Evolutionary conservation across 2,888 invertebrate species (phyloP).

Genomic region (Tenthredo amoena): DNA sequence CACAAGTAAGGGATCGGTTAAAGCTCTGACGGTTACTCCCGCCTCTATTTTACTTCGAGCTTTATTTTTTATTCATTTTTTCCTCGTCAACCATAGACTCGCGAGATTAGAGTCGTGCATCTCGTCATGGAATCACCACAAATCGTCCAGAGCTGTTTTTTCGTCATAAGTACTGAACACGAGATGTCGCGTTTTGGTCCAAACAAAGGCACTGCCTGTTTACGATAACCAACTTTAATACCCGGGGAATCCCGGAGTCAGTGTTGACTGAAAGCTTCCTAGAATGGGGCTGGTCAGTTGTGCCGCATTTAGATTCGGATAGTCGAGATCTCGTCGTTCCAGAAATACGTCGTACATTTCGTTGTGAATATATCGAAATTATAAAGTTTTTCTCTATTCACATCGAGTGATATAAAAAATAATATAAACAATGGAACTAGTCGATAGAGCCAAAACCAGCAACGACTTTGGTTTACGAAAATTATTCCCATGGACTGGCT

Average conservation of each 20-base stretch:
- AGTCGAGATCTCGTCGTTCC: neutral
- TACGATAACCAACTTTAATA: neutral
- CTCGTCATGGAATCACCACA: neutral
- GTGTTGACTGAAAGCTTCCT: neutral
- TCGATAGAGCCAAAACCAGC: neutral
- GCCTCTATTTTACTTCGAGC: neutral
- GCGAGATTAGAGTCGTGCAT: neutral
- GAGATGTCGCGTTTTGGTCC: neutral
- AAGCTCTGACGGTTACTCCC: neutral
- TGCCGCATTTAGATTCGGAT: neutral
- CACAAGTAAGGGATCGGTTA: neutral
- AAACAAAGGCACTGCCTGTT: neutral
- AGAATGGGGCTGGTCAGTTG: neutral
- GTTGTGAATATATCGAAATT: neutral
- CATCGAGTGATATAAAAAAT: too few species aligned
- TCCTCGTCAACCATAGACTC: neutral
- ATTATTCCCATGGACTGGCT: slow-evolving; percentile 15
- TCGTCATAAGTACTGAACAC: neutral
- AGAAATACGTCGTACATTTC: neutral
- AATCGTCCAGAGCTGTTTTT: neutral
- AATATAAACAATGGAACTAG: neutral
- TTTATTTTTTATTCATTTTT: neutral
- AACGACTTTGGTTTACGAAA: slow-evolving; percentile 27
- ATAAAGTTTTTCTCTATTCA: neutral
- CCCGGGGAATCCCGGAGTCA: neutral